Percentiles rank a stretch among this genome's conserved stretches.
Evolutionary conservation across 2,113 vertebrate genomes (phyloP).

Genomic region (human (Homo sapiens)): DNA sequence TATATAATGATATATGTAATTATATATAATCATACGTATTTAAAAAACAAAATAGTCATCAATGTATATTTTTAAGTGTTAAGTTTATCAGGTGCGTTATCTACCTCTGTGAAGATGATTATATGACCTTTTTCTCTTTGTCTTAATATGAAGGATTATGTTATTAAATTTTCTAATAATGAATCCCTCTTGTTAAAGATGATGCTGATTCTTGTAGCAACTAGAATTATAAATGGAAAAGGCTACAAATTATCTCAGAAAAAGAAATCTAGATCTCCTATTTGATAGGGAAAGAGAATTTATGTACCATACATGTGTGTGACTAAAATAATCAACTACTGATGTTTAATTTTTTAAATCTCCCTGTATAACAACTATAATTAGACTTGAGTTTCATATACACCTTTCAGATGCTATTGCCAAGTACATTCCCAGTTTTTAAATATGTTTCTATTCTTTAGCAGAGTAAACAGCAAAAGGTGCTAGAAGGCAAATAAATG

Average conservation of each 20-base stretch:
- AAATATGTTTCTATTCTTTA: constrained; percentile 26
- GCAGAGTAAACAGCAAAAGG: neutral
- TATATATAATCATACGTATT: neutral
- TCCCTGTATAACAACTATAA: neutral
- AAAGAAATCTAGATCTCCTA: neutral
- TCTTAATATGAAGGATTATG: neutral
- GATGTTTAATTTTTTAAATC: neutral
- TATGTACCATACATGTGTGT: constrained; percentile 2
- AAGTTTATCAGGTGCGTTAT: neutral
- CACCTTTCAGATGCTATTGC: neutral
- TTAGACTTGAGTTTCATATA: neutral
- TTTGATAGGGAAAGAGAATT: constrained; percentile 26
- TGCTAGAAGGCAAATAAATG: neutral
- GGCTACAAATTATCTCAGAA: neutral
- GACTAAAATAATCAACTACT: constrained; percentile 46
- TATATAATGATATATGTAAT: neutral
- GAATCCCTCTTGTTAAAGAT: neutral
- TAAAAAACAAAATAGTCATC: neutral
- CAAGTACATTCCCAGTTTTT: neutral
- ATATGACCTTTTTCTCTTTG: neutral
- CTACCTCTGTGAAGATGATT: neutral
- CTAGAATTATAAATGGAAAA: constrained; percentile 35
- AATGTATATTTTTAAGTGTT: neutral
- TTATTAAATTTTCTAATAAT: neutral
- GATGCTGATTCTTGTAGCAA: neutral